Percentiles rank a stretch among this genome's conserved stretches.
Conservation (phyloP, 2,888 invertebrate species). For the Eugnorisma glareosa region DNA sequence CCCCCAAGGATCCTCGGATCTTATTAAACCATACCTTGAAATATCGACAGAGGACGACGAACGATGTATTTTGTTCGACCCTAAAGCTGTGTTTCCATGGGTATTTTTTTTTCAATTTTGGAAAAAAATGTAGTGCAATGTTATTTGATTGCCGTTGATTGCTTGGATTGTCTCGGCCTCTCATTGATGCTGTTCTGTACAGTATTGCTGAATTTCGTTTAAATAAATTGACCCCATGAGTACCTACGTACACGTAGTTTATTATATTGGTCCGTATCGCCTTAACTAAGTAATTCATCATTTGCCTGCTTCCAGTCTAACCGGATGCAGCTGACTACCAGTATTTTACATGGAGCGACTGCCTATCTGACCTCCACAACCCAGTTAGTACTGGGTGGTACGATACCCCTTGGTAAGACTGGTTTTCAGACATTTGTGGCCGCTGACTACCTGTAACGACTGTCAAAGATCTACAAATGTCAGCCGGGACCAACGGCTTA, state of each 20-base stretch:
- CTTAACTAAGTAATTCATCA: no score
- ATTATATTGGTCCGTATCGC: neutral
- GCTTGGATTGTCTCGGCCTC: neutral
- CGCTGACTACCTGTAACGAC: no score
- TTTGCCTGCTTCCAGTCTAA: no score
- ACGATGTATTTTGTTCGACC: constrained; percentile 17
- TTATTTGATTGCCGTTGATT: neutral
- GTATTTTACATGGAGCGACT: no score
- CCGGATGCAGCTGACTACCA: no score
- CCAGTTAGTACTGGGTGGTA: no score
- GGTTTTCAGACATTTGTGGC: no score
- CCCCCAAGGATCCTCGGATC: constrained; percentile 54
- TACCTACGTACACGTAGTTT: neutral
- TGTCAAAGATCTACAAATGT: no score
- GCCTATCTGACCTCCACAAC: no score
- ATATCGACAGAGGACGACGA: constrained; percentile 24
- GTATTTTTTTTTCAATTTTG: no score
- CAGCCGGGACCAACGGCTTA: no score
- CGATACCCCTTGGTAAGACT: no score
- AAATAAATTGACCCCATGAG: neutral
- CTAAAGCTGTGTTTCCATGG: constrained; percentile 8
- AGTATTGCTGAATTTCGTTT: neutral
- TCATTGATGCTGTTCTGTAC: neutral
- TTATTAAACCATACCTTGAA: constrained; percentile 54
- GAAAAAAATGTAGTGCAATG: neutral